phyloP scores from a whole-genome alignment of 2,113 vertebrate genomes.

The Tupaia chinensis region DNA sequence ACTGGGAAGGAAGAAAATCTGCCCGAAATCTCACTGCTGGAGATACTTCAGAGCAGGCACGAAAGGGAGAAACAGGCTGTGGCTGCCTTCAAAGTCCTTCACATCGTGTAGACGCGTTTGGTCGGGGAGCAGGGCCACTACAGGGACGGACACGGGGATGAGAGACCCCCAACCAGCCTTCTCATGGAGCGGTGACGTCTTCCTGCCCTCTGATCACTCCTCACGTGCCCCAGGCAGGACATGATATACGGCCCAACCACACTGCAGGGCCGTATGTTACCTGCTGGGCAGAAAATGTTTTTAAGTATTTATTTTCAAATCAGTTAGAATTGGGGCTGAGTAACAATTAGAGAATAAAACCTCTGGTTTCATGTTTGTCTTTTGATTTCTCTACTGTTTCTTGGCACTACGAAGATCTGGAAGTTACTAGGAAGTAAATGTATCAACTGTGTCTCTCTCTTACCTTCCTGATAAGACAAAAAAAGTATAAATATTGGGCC shows the following conservation, averaged over 20 bases:
- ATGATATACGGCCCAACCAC: neutral
- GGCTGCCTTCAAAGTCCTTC: conserved; percentile 88
- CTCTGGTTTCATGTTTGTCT: conserved; percentile 40
- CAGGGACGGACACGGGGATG: fast-evolving
- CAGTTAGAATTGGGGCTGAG: conserved; percentile 18
- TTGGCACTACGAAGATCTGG: conserved; percentile 2
- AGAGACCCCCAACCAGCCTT: neutral
- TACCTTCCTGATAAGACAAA: neutral
- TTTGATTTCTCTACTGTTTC: conserved; percentile 4
- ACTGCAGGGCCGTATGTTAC: neutral
- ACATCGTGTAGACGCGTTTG: conserved; percentile 75
- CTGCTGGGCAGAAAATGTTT: conserved; percentile 25
- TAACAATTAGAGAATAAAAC: conserved; percentile 67
- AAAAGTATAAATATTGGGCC: neutral
- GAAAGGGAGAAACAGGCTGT: conserved; percentile 92
- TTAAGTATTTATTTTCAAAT: conserved; percentile 66
- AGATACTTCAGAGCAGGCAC: conserved; percentile 90
- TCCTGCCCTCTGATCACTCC: fast-evolving
- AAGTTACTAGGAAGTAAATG: conserved; percentile 20
- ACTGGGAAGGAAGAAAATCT: conserved; percentile 71
- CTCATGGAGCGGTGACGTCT: fast-evolving
- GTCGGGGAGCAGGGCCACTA: fast-evolving
- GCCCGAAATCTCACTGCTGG: conserved; percentile 86
- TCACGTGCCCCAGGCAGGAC: neutral
- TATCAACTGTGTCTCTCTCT: neutral